Conservation (phyloP, 2,888 invertebrate genomes). For the Brenthis hecate region DNA sequence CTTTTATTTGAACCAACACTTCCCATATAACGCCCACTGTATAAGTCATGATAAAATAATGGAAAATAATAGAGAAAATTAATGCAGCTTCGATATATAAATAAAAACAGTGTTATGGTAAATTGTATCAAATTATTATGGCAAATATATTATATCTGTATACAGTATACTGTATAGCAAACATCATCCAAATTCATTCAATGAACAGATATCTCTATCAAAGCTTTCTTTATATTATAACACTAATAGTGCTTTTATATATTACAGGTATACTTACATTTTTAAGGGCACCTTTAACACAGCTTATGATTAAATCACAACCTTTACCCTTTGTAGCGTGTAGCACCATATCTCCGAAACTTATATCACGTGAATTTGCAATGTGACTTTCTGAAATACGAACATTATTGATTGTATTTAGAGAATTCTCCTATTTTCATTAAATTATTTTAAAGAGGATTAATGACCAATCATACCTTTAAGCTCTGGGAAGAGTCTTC, state of each 20-base stretch:
- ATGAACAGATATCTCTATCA: no score
- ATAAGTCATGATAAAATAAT: no score
- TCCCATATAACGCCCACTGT: no score
- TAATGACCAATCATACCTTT: constrained; percentile 45
- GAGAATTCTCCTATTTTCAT: not conserved
- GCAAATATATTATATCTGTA: no score
- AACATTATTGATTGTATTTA: not conserved
- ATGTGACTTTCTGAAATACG: constrained; percentile 54
- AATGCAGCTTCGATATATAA: no score
- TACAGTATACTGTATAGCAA: no score
- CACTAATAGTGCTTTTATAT: not conserved
- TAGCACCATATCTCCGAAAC: constrained; percentile 42
- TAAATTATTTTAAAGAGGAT: not conserved
- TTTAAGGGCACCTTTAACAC: constrained; percentile 51
- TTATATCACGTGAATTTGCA: constrained; percentile 57
- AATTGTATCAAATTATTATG: no score
- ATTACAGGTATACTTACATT: constrained; percentile 48
- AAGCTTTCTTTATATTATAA: no score
- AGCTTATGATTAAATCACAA: constrained; percentile 57
- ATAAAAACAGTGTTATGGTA: no score
- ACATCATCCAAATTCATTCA: no score
- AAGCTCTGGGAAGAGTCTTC: constrained; percentile 29
- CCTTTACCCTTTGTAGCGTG: constrained; percentile 39
- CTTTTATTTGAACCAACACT: no score
- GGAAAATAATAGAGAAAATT: no score